A percentile compares a stretch with the other conserved stretches of the same genome.
phyloP scores from a whole-genome alignment of 2,797 vertebrate species.

The Myotis findleyi region DNA sequence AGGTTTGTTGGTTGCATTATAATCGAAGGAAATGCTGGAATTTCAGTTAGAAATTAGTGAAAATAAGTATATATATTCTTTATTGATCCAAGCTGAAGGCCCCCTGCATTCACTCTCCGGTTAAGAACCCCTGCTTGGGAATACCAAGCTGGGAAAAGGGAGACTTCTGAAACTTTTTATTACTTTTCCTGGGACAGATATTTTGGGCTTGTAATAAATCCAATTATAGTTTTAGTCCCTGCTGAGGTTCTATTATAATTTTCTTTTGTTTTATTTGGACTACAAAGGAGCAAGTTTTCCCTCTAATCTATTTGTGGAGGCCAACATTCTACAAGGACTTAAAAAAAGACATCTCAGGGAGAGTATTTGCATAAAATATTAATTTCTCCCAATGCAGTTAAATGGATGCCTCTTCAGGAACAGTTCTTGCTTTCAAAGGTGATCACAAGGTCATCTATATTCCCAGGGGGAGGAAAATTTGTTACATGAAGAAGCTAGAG shows the following conservation, averaged over 20 bases:
- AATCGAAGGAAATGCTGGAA: background rate
- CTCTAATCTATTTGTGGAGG: background rate
- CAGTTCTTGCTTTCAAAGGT: background rate
- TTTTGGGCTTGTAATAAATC: constrained; percentile 25
- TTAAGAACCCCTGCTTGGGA: background rate
- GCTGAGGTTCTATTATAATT: constrained; percentile 28
- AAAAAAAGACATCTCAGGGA: background rate
- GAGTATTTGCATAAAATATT: background rate
- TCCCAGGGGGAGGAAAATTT: background rate
- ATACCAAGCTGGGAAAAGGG: background rate
- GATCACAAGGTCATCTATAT: background rate
- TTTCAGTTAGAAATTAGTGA: constrained; percentile 30
- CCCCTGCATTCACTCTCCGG: background rate
- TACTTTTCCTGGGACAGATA: constrained; percentile 34
- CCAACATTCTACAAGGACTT: background rate
- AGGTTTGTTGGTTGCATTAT: background rate
- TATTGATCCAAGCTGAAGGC: background rate
- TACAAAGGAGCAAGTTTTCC: background rate
- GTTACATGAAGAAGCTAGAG: background rate
- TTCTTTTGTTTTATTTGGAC: constrained; percentile 50
- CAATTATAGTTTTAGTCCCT: constrained; percentile 33
- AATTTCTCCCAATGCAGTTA: background rate
- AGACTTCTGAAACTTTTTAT: background rate
- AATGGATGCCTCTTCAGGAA: background rate
- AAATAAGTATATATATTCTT: background rate